Evolutionary conservation across 2,888 invertebrate genomes (phyloP), one percentile per base, ranked within the genome.

Genomic region (Leucozona laternaria): DNA sequence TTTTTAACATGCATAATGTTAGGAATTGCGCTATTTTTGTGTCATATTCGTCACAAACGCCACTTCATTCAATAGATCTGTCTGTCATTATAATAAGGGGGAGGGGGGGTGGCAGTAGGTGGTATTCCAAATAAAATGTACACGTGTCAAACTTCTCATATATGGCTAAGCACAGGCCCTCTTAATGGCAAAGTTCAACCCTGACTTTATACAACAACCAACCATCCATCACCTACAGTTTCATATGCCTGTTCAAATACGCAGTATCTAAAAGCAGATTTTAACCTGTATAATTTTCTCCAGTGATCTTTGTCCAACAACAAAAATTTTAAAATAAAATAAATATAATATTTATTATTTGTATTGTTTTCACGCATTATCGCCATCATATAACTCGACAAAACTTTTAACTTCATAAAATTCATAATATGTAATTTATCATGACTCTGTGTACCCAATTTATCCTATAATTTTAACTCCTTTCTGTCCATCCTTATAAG

Each of bases 221-320:
- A 64, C 13, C 1, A 31, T 25, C 10, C 10, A 2, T 43, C 5
- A 43, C 45, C 13, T 10, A 20, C 13, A 48, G 15, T 20, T 45
- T 45, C 73, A 57, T 50, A 13, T 45, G 22, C 17, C 5, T 50
- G 22, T 57, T 20, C n/a, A 45, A 15, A 50, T 40, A n/a, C 31
- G 45, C 7, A 20, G 60, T 53, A 25, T 60, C 62, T 70, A 76
- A 80, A 75, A 62, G 76, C 80, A 60, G 71, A 66, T 72, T 58
- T 82, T 66, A 37, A 53, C 66, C 70, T 10, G n/a, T 28, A 28
- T 28, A 2, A 1, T 17, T 10, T 60, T 20, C 7, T 37, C 15
- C 31, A 72, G 72, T 82, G 66, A 78, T 72, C 58, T 58, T 60
- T 7, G 28, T 15, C 6, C 11, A 45, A 66, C 72, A 57, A 31